Evolutionary conservation across 2,113 vertebrate species (phyloP).

Genomic region (Channa argus): DNA sequence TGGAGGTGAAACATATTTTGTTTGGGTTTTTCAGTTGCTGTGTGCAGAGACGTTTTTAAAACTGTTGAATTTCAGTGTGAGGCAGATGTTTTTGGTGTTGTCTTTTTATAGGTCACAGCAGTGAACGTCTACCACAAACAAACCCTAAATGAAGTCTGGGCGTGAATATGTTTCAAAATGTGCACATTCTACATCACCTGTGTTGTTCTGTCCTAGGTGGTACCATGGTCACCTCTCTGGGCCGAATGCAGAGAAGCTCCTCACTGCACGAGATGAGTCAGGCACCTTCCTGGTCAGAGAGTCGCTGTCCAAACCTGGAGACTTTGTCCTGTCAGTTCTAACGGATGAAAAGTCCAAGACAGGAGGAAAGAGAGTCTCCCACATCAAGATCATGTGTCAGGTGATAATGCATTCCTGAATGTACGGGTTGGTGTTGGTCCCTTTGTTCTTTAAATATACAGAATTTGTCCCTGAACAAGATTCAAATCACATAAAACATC

Average conservation of each 20-base stretch:
- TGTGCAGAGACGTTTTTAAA: too few relatives aligned
- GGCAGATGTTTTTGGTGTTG: not conserved
- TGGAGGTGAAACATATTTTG: too few relatives aligned
- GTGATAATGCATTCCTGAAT: conserved; percentile 39
- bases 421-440: not conserved
- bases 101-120: not conserved
- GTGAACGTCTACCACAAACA: too few relatives aligned
- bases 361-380: conserved; percentile 87
- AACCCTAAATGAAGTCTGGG: not conserved
- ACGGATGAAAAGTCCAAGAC: conserved; percentile 85
- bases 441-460: not conserved
- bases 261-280: conserved; percentile 85
- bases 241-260: conserved; percentile 89
- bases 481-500: conserved; percentile 6
- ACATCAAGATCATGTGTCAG: conserved; percentile 96
- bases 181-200: not conserved
- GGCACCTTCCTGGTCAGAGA: conserved; percentile 95
- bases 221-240: conserved; percentile 97
- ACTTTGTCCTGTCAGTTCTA: conserved; percentile 93
- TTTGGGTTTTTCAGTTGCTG: not conserved
- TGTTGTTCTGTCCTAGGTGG: conserved; percentile 82
- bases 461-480: not conserved
- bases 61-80: not conserved
- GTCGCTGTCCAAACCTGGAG: conserved; percentile 96
- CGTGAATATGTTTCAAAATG: not conserved